phyloP scores from a whole-genome alignment of 1,140 invertebrate species.

The Brachionus rubens region DNA sequence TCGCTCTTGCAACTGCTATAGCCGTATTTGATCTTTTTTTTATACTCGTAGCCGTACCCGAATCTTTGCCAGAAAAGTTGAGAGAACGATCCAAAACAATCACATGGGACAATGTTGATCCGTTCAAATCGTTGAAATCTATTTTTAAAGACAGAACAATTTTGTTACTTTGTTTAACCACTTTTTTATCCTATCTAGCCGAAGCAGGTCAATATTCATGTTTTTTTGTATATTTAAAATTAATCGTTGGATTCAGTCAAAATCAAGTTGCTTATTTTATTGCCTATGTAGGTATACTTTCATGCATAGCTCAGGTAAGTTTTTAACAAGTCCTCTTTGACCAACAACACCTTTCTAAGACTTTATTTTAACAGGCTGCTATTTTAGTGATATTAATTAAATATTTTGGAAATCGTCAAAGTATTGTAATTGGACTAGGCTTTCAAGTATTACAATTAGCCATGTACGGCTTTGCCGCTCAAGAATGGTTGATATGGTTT shows the following conservation, averaged over 20 bases:
- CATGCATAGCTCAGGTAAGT: conserved; percentile 80
- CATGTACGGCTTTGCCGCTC: conserved; percentile 90
- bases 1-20: conserved; percentile 86
- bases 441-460: conserved; percentile 94
- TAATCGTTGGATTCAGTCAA: conserved; percentile 88
- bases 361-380: too few relatives aligned
- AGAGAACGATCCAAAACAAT: conserved; percentile 55
- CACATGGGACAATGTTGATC: conserved; percentile 87
- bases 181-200: conserved; percentile 48
- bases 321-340: too few relatives aligned
- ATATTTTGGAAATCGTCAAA: conserved; percentile 86
- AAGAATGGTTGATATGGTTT: conserved; percentile 94
- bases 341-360: too few relatives aligned
- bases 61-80: conserved; percentile 82
- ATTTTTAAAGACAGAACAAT: conserved; percentile 38
- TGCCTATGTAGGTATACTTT: conserved; percentile 89
- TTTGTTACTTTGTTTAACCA: conserved; percentile 31
- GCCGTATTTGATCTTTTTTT: conserved; percentile 95
- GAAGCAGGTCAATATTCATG: conserved; percentile 97
- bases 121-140: conserved; percentile 65
- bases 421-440: conserved; percentile 89
- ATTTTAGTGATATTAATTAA: conserved; percentile 84
- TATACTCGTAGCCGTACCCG: conserved; percentile 93
- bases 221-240: conserved; percentile 97
- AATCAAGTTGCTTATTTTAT: conserved; percentile 95